phyloP scores from a whole-genome alignment of 2,888 invertebrate genomes.

The Pteria penguin region DNA sequence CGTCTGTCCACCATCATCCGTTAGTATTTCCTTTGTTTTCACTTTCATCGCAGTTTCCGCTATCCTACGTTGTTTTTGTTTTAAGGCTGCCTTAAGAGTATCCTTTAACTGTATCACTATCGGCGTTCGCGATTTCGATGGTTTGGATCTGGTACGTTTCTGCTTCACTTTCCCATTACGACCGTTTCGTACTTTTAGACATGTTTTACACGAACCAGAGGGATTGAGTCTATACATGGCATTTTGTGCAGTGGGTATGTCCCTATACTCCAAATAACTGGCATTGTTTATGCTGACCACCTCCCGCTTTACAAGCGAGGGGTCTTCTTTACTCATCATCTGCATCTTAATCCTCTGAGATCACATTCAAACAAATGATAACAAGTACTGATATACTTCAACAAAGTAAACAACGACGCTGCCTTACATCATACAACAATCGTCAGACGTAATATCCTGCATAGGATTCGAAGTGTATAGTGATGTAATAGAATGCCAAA shows the following conservation, averaged over 20 bases:
- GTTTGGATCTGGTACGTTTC: constrained; percentile 55
- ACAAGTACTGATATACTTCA: too few species aligned
- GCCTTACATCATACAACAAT: too few species aligned
- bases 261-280: constrained; percentile 24
- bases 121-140: constrained; percentile 67
- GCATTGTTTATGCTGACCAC: constrained; percentile 61
- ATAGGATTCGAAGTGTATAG: too few species aligned
- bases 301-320: constrained; percentile 57
- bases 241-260: constrained; percentile 29
- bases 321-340: not conserved
- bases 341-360: constrained; percentile 33
- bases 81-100: constrained; percentile 67
- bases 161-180: constrained; percentile 48
- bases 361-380: too few species aligned
- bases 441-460: too few species aligned
- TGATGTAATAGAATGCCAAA: too few species aligned
- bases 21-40: constrained; percentile 43
- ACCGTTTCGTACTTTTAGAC: constrained; percentile 68
- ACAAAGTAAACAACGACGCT: too few species aligned
- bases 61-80: constrained; percentile 60
- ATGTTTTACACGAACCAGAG: constrained; percentile 70
- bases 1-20: constrained; percentile 30
- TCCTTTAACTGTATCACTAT: constrained; percentile 75
- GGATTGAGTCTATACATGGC: constrained; percentile 9
- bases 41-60: constrained; percentile 50